Evolutionary conservation across 1,140 invertebrate species (phyloP), one percentile per base, ranked within the genome.

Genomic region (Atta texana): DNA sequence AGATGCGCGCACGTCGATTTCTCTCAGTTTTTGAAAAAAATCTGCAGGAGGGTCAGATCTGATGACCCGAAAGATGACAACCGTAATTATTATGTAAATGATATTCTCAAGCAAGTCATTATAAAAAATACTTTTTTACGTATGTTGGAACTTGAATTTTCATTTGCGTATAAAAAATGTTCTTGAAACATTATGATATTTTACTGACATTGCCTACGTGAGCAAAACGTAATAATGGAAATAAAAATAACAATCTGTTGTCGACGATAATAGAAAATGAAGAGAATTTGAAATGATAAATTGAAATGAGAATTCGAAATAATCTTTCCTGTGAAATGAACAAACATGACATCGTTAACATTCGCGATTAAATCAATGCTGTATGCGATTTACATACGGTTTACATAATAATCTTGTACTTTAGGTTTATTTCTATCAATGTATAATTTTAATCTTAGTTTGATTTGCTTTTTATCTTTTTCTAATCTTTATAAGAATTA

Each of bases 151-250:
- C 1, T 8, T 4, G 64, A 71, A 53, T 18, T 53, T 81, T 66
- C 78, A 91, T 92, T 93, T 88, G 88, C 89, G 92, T 92, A 90
- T 88, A 91, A 92, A 90, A 44, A n/a, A 57, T 89, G 87, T 76
- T 82, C 39, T 88, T 86, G 34, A 86, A 87, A 77, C 31, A 51
- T 87, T 74, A 84, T 74, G 6, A 39, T 44, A 91, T 92, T 92
- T 91, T 81, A 87, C 84, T 91, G 82, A 86, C 61, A 68, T 51
- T 80, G 59, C 10, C 57, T 75, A 78, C 87, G 63, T 88, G 87
- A 88, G 75, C 55, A 76, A 64, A 78, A 85, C 31, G 57, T 81
- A 84, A 91, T 90, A 90, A 92, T 90, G 63, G 64, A 75, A 88
- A 88, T 92, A 88, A 88, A 88, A 82, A 88, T 81, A 74, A 64